Evolutionary conservation across 2,113 vertebrate genomes (phyloP).

Genomic region (Agelaius phoeniceus): DNA sequence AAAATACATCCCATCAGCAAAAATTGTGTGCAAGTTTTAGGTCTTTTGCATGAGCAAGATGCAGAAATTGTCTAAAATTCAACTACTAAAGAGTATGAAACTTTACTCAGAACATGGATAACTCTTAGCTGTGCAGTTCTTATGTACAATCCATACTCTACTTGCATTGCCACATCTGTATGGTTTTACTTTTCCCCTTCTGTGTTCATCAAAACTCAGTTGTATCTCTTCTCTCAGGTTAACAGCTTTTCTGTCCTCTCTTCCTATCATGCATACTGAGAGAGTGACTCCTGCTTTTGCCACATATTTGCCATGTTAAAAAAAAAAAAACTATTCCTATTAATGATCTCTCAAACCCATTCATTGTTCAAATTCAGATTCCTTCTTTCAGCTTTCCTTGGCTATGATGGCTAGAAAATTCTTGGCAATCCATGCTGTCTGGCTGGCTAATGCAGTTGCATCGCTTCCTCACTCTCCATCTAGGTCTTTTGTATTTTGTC

Average conservation of each 20-base stretch:
- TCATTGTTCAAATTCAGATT: conserved; percentile 6
- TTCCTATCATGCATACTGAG: neutral
- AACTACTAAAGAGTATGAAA: neutral
- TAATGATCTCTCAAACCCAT: neutral
- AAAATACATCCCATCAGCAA: neutral
- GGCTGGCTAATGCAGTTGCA: conserved; percentile 25
- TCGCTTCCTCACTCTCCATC: neutral
- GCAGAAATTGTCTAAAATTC: neutral
- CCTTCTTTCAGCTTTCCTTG: conserved; percentile 8
- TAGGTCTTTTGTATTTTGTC: neutral
- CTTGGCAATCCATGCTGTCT: conserved; percentile 14
- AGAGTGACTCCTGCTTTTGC: neutral
- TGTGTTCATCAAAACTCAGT: neutral
- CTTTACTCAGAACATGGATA: neutral
- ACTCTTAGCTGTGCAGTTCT: no score
- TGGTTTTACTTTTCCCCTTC: neutral
- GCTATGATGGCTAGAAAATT: conserved; percentile 8
- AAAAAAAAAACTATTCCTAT: neutral
- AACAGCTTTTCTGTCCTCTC: neutral
- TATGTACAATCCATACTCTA: neutral
- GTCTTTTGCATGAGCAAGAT: neutral
- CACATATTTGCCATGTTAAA: neutral
- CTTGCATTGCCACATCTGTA: neutral
- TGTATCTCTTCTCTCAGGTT: neutral
- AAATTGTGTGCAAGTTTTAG: neutral